Percentiles rank a stretch among this genome's conserved stretches.
Evolutionary conservation across 2,113 vertebrate genomes (phyloP).

Genomic region (Tringa solitaria): DNA sequence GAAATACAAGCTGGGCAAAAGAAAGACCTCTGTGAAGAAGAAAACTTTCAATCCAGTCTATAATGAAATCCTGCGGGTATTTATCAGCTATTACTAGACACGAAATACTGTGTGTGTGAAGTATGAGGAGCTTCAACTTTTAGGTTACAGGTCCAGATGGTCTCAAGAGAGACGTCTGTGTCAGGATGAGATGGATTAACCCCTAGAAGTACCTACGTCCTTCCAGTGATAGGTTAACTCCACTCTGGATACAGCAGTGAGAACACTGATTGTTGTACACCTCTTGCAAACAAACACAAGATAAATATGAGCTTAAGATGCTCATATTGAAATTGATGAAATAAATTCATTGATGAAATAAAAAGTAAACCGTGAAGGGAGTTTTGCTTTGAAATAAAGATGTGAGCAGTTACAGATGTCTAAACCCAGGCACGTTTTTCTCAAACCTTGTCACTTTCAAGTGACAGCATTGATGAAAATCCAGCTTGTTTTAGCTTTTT

Average conservation of each 20-base stretch:
- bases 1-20: constrained; percentile 89
- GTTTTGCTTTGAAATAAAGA: neutral
- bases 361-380: neutral
- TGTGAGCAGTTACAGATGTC: neutral
- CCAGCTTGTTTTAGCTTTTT: neutral
- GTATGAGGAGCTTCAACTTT: neutral
- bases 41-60: constrained; percentile 90
- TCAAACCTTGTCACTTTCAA: neutral
- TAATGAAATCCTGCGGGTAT: constrained; percentile 90
- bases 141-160: neutral
- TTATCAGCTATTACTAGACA: neutral
- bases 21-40: constrained; percentile 91
- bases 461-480: neutral
- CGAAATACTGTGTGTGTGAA: neutral
- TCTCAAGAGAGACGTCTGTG: neutral
- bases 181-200: neutral
- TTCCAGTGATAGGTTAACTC: neutral
- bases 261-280: neutral
- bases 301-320: neutral
- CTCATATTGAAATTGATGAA: too few relatives aligned
- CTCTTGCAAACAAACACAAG: neutral
- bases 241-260: neutral
- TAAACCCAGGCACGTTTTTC: neutral
- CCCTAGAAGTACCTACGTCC: neutral
- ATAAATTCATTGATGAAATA: neutral